Percentiles rank a stretch among this genome's conserved stretches.
Evolutionary conservation across 2,113 vertebrate genomes (phyloP).

Genomic region (Peucedramus taeniatus): DNA sequence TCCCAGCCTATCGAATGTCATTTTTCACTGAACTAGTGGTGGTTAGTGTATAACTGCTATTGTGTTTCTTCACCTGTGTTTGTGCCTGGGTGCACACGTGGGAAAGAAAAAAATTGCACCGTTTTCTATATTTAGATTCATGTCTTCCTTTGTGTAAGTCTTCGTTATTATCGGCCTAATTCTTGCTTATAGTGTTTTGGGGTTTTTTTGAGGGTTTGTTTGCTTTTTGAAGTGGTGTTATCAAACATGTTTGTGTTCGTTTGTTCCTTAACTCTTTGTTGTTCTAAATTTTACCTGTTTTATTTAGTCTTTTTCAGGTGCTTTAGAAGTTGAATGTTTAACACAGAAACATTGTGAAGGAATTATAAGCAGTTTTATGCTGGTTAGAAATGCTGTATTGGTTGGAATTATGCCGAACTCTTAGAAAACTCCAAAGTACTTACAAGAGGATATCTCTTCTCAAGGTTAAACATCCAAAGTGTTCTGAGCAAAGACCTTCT

Average conservation of each 20-base stretch:
- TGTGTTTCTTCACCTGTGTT: not conserved
- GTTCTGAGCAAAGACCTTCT: not conserved
- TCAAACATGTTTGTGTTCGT: not conserved
- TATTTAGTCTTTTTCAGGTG: not conserved
- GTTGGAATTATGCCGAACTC: not conserved
- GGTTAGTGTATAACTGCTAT: not conserved
- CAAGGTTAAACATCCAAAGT: not conserved
- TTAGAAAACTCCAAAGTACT: not conserved
- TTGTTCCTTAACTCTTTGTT: not conserved
- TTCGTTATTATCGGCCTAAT: not conserved
- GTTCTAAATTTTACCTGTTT: not conserved
- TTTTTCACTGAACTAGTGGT: not conserved
- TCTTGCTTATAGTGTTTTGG: not conserved
- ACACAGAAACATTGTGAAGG: not conserved
- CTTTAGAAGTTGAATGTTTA: not conserved
- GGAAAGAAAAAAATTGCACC: not conserved
- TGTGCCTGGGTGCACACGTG: not conserved
- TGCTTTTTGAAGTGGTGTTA: not conserved
- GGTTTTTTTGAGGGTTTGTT: not conserved
- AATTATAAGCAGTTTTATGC: not conserved
- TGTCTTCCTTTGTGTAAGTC: not conserved
- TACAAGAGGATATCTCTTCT: not conserved
- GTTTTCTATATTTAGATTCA: not conserved
- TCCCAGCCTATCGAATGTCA: not conserved
- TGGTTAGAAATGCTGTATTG: not conserved